Percentiles rank a stretch among this genome's conserved stretches.
These are phyloP conservation scores for Papilio protenor DNA, from an alignment of 2,888 invertebrate genomes.

Conservation along the genomic window DNA sequence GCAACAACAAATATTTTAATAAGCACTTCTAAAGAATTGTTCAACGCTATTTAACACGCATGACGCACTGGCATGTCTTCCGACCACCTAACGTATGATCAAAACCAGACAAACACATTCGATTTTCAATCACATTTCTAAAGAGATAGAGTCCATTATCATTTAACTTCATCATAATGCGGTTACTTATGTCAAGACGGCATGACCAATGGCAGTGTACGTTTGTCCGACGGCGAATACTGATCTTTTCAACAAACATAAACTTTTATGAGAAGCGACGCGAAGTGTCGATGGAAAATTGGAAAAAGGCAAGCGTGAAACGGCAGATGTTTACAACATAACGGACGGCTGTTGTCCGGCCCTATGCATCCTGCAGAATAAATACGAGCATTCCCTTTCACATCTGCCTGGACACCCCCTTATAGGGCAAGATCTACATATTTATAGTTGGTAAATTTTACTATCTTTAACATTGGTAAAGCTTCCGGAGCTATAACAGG, in stretches of 20 bases:
- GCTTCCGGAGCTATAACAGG: not conserved
- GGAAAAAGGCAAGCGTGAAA: slow-evolving; percentile 78
- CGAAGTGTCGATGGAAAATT: slow-evolving; percentile 76
- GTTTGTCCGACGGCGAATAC: slow-evolving; percentile 66
- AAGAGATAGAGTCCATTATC: slow-evolving; percentile 50
- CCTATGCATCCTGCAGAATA: slow-evolving; percentile 54
- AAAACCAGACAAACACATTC: slow-evolving; percentile 32
- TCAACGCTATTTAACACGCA: slow-evolving; percentile 74
- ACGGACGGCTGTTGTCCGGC: slow-evolving; percentile 54
- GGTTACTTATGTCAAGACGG: slow-evolving; percentile 63
- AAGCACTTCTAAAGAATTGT: slow-evolving; percentile 80
- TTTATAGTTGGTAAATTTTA: slow-evolving; percentile 24
- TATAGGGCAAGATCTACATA: slow-evolving; percentile 13
- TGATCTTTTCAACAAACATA: slow-evolving; percentile 72
- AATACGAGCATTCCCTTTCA: slow-evolving; percentile 48
- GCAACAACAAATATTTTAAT: slow-evolving; percentile 84
- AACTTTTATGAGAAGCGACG: slow-evolving; percentile 71
- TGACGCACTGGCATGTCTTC: slow-evolving; percentile 63
- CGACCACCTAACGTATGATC: slow-evolving; percentile 50
- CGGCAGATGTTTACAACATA: slow-evolving; percentile 74
- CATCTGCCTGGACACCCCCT: slow-evolving; percentile 42
- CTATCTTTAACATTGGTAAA: not conserved
- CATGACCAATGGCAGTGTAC: slow-evolving; percentile 75
- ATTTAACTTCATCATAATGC: slow-evolving; percentile 46
- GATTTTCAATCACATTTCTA: slow-evolving; percentile 48